Evolutionary conservation across 2,113 vertebrate species (phyloP).

Genomic region (Phycodurus eques): DNA sequence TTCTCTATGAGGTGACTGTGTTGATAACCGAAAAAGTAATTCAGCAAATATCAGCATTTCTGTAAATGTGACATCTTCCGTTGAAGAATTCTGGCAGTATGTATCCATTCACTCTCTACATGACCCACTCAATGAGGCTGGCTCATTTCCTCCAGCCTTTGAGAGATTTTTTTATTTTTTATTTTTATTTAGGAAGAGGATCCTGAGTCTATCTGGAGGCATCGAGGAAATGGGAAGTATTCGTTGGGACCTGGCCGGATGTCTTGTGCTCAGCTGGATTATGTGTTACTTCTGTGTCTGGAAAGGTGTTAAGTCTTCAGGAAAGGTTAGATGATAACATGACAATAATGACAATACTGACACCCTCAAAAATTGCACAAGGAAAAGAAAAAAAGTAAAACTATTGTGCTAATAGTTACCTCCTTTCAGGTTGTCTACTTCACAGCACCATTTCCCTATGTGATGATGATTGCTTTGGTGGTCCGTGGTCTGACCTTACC

Average conservation of each 20-base stretch:
- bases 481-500: constrained; percentile 36
- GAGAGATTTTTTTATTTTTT: too few species aligned
- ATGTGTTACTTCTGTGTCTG: constrained; percentile 39
- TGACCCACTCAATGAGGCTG: neutral
- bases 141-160: neutral
- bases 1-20: neutral
- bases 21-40: neutral
- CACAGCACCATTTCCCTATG: constrained; percentile 36
- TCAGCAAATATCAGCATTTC: neutral
- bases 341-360: neutral
- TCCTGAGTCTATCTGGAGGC: constrained; percentile 30
- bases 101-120: neutral
- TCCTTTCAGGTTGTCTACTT: constrained; percentile 26
- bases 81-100: constrained; percentile 41
- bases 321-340: constrained; percentile 22
- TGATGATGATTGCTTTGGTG: constrained; percentile 33
- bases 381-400: neutral
- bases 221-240: constrained; percentile 30
- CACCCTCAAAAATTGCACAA: neutral
- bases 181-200: constrained; percentile 10
- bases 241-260: constrained; percentile 37
- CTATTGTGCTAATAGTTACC: neutral
- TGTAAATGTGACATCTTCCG: constrained; percentile 23
- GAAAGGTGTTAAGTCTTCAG: constrained; percentile 38
- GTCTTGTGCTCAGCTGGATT: constrained; percentile 31